phyloP scores from a whole-genome alignment of 2,113 vertebrate species.

The Egretta garzetta region DNA sequence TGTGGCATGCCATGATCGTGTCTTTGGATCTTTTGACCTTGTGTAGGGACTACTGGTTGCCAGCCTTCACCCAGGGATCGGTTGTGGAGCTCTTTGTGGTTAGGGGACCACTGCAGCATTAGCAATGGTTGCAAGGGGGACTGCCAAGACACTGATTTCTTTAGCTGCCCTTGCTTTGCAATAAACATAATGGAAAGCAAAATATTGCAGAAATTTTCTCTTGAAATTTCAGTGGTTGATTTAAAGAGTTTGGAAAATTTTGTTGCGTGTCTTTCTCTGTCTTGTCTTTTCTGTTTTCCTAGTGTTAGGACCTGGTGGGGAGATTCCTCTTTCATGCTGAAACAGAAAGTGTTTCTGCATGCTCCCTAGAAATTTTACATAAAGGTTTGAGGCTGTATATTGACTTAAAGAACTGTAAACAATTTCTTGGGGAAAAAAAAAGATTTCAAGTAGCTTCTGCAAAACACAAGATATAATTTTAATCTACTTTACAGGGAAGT shows the following conservation, averaged over 20 bases:
- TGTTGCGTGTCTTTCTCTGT: background rate
- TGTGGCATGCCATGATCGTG: rapidly evolving
- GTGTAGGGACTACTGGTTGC: background rate
- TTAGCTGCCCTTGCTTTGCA: background rate
- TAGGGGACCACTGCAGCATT: background rate
- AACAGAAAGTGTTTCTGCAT: background rate
- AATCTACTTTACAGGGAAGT: slow-evolving; percentile 35
- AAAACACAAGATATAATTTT: background rate
- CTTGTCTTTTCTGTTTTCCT: background rate
- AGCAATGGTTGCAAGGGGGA: background rate
- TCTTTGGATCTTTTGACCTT: background rate
- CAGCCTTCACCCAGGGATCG: background rate
- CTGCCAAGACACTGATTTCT: background rate
- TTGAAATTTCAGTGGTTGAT: background rate
- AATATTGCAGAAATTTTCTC: background rate
- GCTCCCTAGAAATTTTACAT: background rate
- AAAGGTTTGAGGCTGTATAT: background rate
- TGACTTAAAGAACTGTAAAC: background rate
- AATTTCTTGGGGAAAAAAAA: background rate
- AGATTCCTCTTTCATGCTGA: background rate
- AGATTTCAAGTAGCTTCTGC: slow-evolving; percentile 8
- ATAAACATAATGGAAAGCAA: background rate
- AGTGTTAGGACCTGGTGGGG: background rate
- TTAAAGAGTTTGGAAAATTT: background rate
- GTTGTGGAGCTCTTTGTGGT: background rate